phyloP scores from a whole-genome alignment of 2,888 invertebrate species.

The Alentia gelatinosa region DNA sequence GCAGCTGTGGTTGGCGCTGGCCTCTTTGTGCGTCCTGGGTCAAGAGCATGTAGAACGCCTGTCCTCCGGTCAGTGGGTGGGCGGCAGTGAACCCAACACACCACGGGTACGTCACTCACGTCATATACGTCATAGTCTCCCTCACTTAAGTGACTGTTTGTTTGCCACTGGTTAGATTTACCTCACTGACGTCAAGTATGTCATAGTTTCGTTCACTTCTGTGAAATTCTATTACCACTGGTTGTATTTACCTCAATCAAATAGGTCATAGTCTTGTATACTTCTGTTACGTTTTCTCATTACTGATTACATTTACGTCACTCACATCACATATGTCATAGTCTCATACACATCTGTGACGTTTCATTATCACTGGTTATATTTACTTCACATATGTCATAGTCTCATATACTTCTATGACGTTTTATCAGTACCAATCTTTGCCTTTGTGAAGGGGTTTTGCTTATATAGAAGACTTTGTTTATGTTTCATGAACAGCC shows the following conservation, averaged over 20 bases:
- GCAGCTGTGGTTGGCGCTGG: conserved; percentile 91
- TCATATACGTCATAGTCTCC: neutral
- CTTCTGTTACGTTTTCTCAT: no score
- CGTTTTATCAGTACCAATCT: no score
- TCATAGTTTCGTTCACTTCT: no score
- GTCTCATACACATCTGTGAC: no score
- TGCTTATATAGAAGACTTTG: neutral
- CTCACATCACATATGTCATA: no score
- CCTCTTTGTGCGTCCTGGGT: conserved; percentile 95
- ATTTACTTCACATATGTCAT: neutral
- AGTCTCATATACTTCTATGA: neutral
- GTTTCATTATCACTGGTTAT: no score
- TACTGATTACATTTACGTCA: no score
- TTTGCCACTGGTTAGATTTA: no score
- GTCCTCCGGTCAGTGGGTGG: conserved; percentile 88
- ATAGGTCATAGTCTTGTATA: no score
- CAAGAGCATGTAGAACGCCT: conserved; percentile 92
- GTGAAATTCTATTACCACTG: no score
- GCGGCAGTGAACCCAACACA: conserved; percentile 69
- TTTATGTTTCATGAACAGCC: conserved; percentile 85
- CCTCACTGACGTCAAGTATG: no score
- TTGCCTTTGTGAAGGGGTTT: neutral
- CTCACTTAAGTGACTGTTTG: neutral
- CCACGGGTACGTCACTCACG: conserved; percentile 51
- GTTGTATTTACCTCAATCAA: no score